phyloP scores from a whole-genome alignment of 2,797 vertebrate species.

The Lophotriccus pileatus region DNA sequence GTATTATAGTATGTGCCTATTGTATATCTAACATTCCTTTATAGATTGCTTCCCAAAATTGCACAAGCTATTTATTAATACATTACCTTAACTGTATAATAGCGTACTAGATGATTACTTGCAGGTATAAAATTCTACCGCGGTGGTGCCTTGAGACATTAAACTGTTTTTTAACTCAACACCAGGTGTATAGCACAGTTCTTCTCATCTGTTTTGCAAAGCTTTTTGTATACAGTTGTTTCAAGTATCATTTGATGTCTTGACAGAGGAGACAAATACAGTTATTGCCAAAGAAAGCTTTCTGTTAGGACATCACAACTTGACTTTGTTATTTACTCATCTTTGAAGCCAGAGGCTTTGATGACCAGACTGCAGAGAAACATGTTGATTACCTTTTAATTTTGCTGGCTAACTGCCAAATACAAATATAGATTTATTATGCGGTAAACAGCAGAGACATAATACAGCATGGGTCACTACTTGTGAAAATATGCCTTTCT shows the following conservation, averaged over 20 bases:
- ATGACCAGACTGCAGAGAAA: constrained; percentile 46
- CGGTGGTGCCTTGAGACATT: constrained; percentile 92
- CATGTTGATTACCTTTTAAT: constrained; percentile 65
- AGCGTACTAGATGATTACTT: constrained; percentile 70
- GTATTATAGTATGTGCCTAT: constrained; percentile 85
- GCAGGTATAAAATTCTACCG: constrained; percentile 77
- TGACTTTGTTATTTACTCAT: constrained; percentile 56
- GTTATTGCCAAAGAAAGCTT: neutral
- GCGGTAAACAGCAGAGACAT: constrained; percentile 32
- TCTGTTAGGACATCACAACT: constrained; percentile 7
- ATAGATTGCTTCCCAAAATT: constrained; percentile 75
- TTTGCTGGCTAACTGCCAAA: constrained; percentile 66
- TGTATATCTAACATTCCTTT: constrained; percentile 81
- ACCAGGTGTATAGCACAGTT: constrained; percentile 60
- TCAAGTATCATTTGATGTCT: constrained; percentile 48
- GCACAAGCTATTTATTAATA: constrained; percentile 72
- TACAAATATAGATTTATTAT: constrained; percentile 56
- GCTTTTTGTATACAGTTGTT: constrained; percentile 44
- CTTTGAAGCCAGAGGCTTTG: constrained; percentile 49
- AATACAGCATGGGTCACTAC: constrained; percentile 68
- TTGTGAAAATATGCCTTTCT: constrained; percentile 70
- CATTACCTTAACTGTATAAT: constrained; percentile 61
- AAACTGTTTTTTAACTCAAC: constrained; percentile 74
- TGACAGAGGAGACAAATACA: constrained; percentile 9
- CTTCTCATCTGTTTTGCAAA: constrained; percentile 62